Evolutionary conservation across 92 coral and sea anemone species (phyloP).

Genomic region (Paragorgia papillata): DNA sequence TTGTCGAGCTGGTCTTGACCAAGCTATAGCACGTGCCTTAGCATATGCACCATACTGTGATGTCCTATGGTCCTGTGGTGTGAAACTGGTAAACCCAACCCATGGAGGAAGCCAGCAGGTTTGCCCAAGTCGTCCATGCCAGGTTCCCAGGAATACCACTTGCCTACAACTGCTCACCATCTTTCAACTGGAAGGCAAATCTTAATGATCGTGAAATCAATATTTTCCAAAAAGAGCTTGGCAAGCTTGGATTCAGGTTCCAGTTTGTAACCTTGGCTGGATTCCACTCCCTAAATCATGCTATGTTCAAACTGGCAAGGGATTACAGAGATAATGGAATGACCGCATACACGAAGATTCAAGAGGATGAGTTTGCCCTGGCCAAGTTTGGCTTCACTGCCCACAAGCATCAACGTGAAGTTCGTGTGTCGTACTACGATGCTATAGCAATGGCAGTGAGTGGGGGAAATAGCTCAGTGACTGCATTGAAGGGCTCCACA

Average conservation of each 20-base stretch:
- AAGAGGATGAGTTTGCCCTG: conserved; percentile 89
- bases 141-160: conserved; percentile 91
- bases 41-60: conserved; percentile 97
- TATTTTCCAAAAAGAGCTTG: conserved; percentile 88
- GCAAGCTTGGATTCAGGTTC: conserved; percentile 87
- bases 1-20: conserved; percentile 77
- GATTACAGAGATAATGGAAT: conserved; percentile 84
- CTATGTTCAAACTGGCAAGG: conserved; percentile 92
- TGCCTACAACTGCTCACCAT: conserved; percentile 97
- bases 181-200: conserved; percentile 99
- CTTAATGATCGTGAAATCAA: conserved; percentile 86
- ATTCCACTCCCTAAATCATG: conserved; percentile 92
- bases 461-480: conserved; percentile 86
- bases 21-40: conserved; percentile 87
- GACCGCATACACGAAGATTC: conserved; percentile 87
- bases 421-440: conserved; percentile 94
- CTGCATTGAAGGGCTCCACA: conserved; percentile 89
- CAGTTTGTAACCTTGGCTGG: conserved; percentile 97
- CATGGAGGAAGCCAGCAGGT: conserved; percentile 85
- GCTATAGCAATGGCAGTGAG: conserved; percentile 83
- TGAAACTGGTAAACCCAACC: conserved; percentile 89
- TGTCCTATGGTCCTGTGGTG: conserved; percentile 94
- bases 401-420: conserved; percentile 96
- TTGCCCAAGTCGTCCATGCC: conserved; percentile 89
- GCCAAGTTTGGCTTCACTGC: conserved; percentile 87